A percentile compares a stretch with the other conserved stretches of the same genome.
These are phyloP conservation scores for Lichenostomus cassidix DNA, from an alignment of 2,113 vertebrate genomes.

Conservation along the genomic window DNA sequence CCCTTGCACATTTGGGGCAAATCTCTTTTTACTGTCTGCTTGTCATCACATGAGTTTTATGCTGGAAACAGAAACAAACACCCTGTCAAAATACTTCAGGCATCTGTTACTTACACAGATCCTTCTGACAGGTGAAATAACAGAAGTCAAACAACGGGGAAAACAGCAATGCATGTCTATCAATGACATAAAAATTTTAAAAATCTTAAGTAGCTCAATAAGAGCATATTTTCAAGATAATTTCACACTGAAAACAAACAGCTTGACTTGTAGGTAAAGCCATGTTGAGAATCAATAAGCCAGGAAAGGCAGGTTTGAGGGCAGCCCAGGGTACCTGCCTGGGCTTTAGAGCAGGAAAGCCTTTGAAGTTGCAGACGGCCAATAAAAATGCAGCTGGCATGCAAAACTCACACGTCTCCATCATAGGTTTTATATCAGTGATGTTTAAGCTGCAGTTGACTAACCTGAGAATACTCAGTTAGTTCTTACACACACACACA, in stretches of 20 bases:
- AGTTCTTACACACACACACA: neutral
- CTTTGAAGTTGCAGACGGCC: slow-evolving; percentile 79
- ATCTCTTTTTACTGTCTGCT: slow-evolving; percentile 52
- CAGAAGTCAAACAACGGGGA: neutral
- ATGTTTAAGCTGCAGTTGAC: slow-evolving; percentile 14
- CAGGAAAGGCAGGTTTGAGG: slow-evolving; percentile 41
- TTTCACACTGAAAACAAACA: slow-evolving; percentile 32
- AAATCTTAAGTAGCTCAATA: neutral
- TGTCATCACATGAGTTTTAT: slow-evolving; percentile 48
- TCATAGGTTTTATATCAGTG: neutral
- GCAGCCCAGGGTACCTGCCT: slow-evolving; percentile 55
- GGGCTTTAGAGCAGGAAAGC: slow-evolving; percentile 68
- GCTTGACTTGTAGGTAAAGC: slow-evolving; percentile 41
- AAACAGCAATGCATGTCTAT: neutral
- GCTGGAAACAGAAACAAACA: slow-evolving; percentile 57
- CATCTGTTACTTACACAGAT: slow-evolving; percentile 35
- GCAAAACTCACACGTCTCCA: slow-evolving; percentile 51
- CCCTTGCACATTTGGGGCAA: slow-evolving; percentile 39
- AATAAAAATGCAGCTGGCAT: slow-evolving; percentile 80
- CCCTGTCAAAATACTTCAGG: slow-evolving; percentile 49
- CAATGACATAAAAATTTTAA: neutral
- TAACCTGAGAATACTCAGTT: neutral
- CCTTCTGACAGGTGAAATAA: slow-evolving; percentile 22
- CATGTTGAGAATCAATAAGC: slow-evolving; percentile 73
- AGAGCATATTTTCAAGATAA: neutral